Base-by-base conservation (phyloP, 2,888 invertebrate genomes). In the Euproctis similis region DNA sequence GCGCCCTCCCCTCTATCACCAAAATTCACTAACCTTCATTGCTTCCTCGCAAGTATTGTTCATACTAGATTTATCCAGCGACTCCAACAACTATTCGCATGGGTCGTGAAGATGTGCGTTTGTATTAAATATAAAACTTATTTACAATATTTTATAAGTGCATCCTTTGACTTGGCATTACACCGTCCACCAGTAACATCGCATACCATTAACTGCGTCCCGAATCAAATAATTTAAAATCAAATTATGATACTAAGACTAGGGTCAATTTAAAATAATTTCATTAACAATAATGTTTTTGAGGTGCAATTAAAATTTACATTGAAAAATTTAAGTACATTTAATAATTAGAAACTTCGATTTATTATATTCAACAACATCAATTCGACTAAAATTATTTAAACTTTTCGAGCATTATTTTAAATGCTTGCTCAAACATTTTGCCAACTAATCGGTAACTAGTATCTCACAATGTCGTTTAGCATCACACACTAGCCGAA, bases 21-120 rank as follows among this genome's bases (percentile, higher is more conserved):
- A 52, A 72, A n/a, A 77, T 73, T 78, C 82, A 81, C 82, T 82
- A 82, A 84, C 82, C 82, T 84, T 81, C 73, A 69, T 73, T 71
- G 76, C 74, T 69, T 69, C 52, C 67, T 51, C 53, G 65, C 75
- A 66, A 62, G 57, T 51, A 58, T 60, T 53, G 60, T 53, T 56
- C 63, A 60, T 59, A 54, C 57, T 65, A 54, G 47, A 58, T 56
- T 59, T 70, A 72, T 54, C 67, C 69, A 70, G 49, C 61, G 63
- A 59, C 61, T 43, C 60, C 64, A 48, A 44, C 36, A 42, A 52
- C 50, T 42, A 44, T n/a, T 40, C 44, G 48, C 39, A 42, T 51
- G 58, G 58, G 55, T 49, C 60, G 57, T 48, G 61, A 57, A 61
- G 59, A 58, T 74, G 73, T 75, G 75, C 76, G 73, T 61, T 55